phyloP scores from a whole-genome alignment of 2,797 vertebrate species.

The Heliangelus exortis region DNA sequence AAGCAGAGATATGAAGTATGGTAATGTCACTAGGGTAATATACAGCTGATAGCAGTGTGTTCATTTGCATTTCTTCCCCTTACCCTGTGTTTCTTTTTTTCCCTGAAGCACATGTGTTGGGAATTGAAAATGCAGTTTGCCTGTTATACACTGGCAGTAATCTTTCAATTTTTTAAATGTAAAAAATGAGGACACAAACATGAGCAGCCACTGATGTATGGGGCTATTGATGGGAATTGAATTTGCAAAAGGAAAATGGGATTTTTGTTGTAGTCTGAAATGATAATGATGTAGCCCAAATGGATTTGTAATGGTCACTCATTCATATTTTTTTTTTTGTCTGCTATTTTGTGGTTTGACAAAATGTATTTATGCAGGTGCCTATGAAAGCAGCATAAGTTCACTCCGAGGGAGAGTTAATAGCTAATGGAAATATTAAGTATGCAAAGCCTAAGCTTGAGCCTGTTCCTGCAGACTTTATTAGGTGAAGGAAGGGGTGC shows the following conservation, averaged over 20 bases:
- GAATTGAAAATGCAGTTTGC: constrained; percentile 79
- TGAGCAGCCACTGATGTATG: constrained; percentile 78
- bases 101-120: constrained; percentile 66
- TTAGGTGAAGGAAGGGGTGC: background rate
- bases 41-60: constrained; percentile 76
- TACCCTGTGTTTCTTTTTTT: constrained; percentile 32
- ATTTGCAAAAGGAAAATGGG: constrained; percentile 87
- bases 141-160: constrained; percentile 75
- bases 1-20: constrained; percentile 76
- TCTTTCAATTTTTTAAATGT: constrained; percentile 75
- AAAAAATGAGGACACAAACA: constrained; percentile 77
- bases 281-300: constrained; percentile 85
- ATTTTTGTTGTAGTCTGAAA: constrained; percentile 87
- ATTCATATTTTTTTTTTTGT: constrained; percentile 70
- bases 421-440: constrained; percentile 48
- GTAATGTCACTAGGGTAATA: constrained; percentile 75
- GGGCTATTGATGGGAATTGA: constrained; percentile 83
- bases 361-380: constrained; percentile 78
- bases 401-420: constrained; percentile 38
- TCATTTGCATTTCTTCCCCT: constrained; percentile 77
- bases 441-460: constrained; percentile 32
- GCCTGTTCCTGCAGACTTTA: constrained; percentile 7
- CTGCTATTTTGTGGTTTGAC: constrained; percentile 72
- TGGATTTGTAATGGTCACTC: constrained; percentile 87
- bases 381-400: constrained; percentile 57